Percentiles rank a stretch among this genome's conserved stretches.
These are phyloP conservation scores for Cylloceria caligata DNA, from an alignment of 2,888 invertebrate genomes.

Conservation along the genomic window DNA sequence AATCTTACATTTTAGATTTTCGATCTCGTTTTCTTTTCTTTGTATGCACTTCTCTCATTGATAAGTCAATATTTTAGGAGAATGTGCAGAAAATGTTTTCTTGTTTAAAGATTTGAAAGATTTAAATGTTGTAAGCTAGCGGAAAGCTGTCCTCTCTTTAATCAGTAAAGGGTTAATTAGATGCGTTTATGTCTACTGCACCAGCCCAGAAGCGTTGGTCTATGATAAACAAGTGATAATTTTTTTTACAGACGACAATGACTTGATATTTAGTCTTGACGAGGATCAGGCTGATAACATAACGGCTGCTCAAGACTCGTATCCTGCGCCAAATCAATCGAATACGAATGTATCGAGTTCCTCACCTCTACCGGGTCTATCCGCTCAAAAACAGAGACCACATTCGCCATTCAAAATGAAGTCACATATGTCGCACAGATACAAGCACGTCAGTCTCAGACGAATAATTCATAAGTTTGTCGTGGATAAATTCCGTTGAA, in stretches of 20 bases:
- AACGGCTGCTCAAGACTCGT: slow-evolving; percentile 50
- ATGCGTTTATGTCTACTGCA: slow-evolving; percentile 5
- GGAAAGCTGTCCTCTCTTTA: not conserved
- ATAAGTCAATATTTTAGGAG: not conserved
- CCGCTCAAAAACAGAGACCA: slow-evolving; percentile 85
- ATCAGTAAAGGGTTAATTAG: slow-evolving; percentile 6
- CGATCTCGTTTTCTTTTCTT: not conserved
- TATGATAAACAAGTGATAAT: slow-evolving; percentile 38
- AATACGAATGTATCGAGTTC: slow-evolving; percentile 65
- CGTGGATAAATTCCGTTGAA: not conserved
- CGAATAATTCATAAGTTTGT: not conserved
- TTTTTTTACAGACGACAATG: slow-evolving; percentile 87
- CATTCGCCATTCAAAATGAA: slow-evolving; percentile 86
- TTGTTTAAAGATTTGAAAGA: not conserved
- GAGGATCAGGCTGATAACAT: slow-evolving; percentile 88
- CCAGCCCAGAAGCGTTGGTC: not conserved
- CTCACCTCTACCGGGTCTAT: slow-evolving; percentile 75
- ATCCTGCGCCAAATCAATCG: slow-evolving; percentile 41
- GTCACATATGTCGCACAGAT: slow-evolving; percentile 76
- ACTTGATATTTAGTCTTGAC: slow-evolving; percentile 94
- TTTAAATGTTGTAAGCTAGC: not conserved
- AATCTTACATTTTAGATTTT: not conserved
- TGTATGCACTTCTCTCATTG: not conserved
- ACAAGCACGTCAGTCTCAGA: slow-evolving; percentile 79
- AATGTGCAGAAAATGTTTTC: too few species aligned